These are phyloP conservation scores for Lagopus leucura DNA, from an alignment of 2,113 vertebrate genomes.

Conservation along the genomic window DNA sequence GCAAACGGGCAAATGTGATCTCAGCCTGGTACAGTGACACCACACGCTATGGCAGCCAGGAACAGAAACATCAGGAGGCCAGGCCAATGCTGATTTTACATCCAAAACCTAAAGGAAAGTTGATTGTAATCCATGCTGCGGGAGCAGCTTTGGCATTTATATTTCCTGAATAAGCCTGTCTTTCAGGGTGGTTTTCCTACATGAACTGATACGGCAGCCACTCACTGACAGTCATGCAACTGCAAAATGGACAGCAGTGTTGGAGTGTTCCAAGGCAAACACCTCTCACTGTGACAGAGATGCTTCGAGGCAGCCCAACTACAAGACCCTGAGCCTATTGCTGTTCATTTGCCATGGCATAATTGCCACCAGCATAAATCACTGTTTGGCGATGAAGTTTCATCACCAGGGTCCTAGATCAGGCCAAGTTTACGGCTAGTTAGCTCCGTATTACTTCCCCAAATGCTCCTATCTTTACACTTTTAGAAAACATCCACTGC, in stretches of 20 bases:
- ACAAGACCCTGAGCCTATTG: not conserved
- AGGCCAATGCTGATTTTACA: not conserved
- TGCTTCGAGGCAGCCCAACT: not conserved
- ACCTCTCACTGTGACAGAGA: not conserved
- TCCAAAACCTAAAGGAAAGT: not conserved
- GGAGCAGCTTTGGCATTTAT: not conserved
- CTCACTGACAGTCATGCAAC: fast-evolving
- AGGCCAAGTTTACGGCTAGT: not conserved
- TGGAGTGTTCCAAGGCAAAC: not conserved
- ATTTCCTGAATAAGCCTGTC: not conserved
- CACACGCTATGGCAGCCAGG: not conserved
- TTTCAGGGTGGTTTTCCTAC: not conserved
- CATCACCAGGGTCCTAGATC: not conserved
- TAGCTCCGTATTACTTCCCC: not conserved
- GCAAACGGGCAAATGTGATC: not conserved
- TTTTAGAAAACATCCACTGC: conserved; percentile 10
- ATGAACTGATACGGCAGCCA: not conserved
- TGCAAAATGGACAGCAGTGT: not conserved
- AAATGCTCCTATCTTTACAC: not conserved
- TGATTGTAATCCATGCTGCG: not conserved
- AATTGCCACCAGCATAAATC: not conserved
- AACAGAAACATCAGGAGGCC: not conserved
- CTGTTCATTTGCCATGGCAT: not conserved
- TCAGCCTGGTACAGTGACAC: not conserved
- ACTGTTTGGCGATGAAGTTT: not conserved